Evolutionary conservation across 2,797 vertebrate genomes (phyloP).

Genomic region (Sebastes baramenuke): DNA sequence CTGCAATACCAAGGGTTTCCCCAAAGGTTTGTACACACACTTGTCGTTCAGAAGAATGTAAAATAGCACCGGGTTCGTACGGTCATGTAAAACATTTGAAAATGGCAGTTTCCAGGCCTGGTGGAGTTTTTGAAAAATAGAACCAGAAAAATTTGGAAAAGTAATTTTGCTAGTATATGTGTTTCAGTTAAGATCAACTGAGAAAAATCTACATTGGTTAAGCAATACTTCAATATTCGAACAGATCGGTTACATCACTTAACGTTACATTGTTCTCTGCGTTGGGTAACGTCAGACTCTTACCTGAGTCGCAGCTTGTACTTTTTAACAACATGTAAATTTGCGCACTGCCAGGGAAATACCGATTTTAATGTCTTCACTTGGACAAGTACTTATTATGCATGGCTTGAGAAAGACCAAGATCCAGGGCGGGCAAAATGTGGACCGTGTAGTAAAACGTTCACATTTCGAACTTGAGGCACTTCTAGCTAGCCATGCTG

Average conservation of each 20-base stretch:
- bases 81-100: background rate
- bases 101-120: background rate
- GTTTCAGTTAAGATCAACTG: no score
- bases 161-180: no score
- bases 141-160: background rate
- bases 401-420: background rate
- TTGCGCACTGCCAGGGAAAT: background rate
- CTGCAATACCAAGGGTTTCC: constrained; percentile 92
- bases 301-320: no score
- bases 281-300: no score
- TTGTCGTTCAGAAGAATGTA: background rate
- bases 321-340: background rate
- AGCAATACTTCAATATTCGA: no score
- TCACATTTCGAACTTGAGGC: background rate
- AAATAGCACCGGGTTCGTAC: background rate
- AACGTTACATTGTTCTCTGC: no score
- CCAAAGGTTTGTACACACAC: constrained; percentile 87
- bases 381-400: background rate
- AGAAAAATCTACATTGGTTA: no score
- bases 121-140: background rate
- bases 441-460: background rate
- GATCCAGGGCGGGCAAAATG: background rate
- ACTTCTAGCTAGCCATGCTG: background rate
- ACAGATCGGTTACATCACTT: no score
- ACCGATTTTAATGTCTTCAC: background rate